Evolutionary conservation across 2,113 vertebrate genomes (phyloP), one percentile per base, ranked within the genome.

Genomic region (Paracanthobrama guichenoti): DNA sequence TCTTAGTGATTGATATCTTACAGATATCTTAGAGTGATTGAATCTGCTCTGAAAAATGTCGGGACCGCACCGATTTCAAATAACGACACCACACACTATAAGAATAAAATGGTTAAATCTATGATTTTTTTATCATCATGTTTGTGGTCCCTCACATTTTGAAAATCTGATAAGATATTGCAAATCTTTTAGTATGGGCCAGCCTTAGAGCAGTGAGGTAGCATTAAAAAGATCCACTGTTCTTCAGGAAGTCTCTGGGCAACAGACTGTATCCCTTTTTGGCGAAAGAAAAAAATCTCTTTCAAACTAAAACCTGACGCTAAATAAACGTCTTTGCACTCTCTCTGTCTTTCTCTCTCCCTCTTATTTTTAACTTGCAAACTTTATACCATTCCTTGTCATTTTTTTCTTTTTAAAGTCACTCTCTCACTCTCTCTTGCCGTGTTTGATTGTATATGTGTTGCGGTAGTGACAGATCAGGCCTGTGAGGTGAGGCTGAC

Each of bases 401-500:
- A 50, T 28, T 74, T 50, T 69, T 50, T 18, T 35, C 4, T 28
- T 50, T 48, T 75, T 8, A 20, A 46, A 64, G 39, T 44, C 22
- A 10, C 7, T 79, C 18, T 73, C 39, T 35, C 31, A 18, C 20
- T 73, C 39, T 77, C 48, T 53, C 20, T 77, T 76, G 73, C 4
- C 3, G 8, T 75, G 46, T 53, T 28, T 53, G 26, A 55, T 76
- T 35, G 48, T 76, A 13, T 76, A 20, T 35, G 11, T 46, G 77
- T 28, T 64, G 59, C 1, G 20, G 39, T 79, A 28, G 57, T 46
- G n/a, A 42, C 59, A 44, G 77, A 10, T 62, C 77, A 64, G 57
- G 39, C n/a, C 72, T 75, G 46, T 20, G 16, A 75, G 72, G n/a
- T 20, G 16, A 75, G 72, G n/a, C 7, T 48, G 76, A 79, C 39